A percentile compares a stretch with the other conserved stretches of the same genome.
phyloP scores from a whole-genome alignment of 2,888 invertebrate genomes.

The Chymomyza amoena region DNA sequence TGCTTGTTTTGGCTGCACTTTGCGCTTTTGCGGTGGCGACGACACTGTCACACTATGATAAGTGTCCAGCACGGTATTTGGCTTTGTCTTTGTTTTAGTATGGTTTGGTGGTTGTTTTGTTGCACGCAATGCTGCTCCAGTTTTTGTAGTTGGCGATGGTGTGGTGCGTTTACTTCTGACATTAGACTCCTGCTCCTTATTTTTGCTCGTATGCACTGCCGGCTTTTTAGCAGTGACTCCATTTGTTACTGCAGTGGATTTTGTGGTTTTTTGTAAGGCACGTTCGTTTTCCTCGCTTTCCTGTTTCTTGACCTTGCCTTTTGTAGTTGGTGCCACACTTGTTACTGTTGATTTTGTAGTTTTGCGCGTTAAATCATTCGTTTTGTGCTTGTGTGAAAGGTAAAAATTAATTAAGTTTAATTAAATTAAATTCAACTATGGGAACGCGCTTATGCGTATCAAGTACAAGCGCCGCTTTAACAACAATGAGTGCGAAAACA shows the following conservation, averaged over 20 bases:
- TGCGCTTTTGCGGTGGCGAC: conserved; percentile 76
- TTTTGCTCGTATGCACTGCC: conserved; percentile 28
- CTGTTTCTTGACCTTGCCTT: conserved; percentile 37
- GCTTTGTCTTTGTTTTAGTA: conserved; percentile 52
- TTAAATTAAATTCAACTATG: neutral
- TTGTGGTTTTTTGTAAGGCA: conserved; percentile 33
- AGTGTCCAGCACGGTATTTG: conserved; percentile 75
- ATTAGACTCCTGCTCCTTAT: conserved; percentile 31
- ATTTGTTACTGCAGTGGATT: conserved; percentile 22
- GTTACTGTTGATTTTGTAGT: neutral
- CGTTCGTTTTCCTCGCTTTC: conserved; percentile 44
- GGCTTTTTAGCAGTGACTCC: conserved; percentile 26
- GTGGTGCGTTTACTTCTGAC: conserved; percentile 29
- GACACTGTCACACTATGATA: conserved; percentile 77
- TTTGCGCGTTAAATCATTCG: neutral
- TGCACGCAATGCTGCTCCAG: conserved; percentile 35
- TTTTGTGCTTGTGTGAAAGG: neutral
- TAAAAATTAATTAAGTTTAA: neutral
- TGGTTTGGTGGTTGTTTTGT: conserved; percentile 26
- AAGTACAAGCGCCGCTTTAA: neutral
- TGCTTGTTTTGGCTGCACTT: conserved; percentile 41
- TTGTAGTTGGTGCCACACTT: conserved; percentile 24
- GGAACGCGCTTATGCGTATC: neutral
- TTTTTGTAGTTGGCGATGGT: conserved; percentile 36
- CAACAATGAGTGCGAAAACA: neutral